Percentiles rank a stretch among this genome's conserved stretches.
Conservation (phyloP, 2,888 invertebrate species). For the Antheraea yamamai region DNA sequence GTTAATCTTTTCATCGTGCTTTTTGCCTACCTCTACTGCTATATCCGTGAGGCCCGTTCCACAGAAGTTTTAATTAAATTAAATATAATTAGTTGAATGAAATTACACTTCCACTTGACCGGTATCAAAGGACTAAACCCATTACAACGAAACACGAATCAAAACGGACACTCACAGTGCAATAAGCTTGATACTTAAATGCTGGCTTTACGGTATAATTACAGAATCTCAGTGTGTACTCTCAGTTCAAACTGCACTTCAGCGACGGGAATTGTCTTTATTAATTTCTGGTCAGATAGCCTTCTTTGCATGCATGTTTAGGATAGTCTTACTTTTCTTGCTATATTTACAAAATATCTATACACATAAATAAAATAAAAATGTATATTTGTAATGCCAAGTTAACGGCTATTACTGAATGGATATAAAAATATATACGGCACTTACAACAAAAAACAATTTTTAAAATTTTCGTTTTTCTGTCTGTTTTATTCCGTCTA, state of each 20-base stretch:
- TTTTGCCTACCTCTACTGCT: no score
- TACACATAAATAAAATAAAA: no score
- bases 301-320: conserved; percentile 24
- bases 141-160: conserved; percentile 13
- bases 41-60: no score
- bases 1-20: no score
- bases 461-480: no score
- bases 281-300: conserved; percentile 37
- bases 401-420: no score
- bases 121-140: neutral
- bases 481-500: no score
- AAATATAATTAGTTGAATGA: neutral
- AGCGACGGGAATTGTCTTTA: conserved; percentile 41
- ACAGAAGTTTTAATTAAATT: neutral
- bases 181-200: conserved; percentile 29
- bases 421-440: no score
- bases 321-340: neutral
- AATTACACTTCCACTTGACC: neutral
- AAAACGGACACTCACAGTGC: conserved; percentile 25
- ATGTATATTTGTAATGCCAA: no score
- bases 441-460: no score
- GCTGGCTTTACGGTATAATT: conserved; percentile 36
- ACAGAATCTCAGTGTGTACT: conserved; percentile 34
- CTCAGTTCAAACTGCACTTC: conserved; percentile 24
- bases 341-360: neutral